A percentile compares a stretch with the other conserved stretches of the same genome.
phyloP scores from a whole-genome alignment of 2,113 vertebrate species.

The human region GRCh38 chr11:80238001-80238500 shows the following conservation, averaged over 20 bases:
- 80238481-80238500: background rate
- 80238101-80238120: background rate
- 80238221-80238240: background rate
- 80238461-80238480: background rate
- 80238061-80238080: background rate
- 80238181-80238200: background rate
- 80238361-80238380: no score
- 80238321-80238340: background rate
- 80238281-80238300: rapidly evolving
- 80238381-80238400: rapidly evolving
- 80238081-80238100: background rate
- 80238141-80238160: background rate
- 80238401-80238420: background rate
- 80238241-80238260: background rate
- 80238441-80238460: background rate
- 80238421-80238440: background rate
- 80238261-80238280: background rate
- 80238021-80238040: background rate
- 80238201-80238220: no score
- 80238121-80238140: background rate
- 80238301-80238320: background rate
- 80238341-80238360: background rate
- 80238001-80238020: no score
- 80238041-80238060: background rate
- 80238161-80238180: background rate